Percentiles rank a stretch among this genome's conserved stretches.
phyloP scores from a whole-genome alignment of 2,797 vertebrate genomes.

The Eremophila alpestris region DNA sequence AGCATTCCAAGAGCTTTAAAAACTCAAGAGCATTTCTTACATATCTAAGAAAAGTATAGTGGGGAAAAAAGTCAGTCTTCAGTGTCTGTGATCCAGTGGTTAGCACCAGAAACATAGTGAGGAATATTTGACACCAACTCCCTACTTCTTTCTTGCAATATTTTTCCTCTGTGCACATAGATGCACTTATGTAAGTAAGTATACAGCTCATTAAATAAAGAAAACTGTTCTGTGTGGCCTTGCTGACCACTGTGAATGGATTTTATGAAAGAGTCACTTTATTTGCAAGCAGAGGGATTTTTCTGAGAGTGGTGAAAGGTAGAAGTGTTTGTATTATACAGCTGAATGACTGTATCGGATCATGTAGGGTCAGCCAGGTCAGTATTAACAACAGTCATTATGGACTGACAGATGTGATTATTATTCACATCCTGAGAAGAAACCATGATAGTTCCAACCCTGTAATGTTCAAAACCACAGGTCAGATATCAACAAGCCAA shows the following conservation, averaged over 20 bases:
- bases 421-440: background rate
- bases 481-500: background rate
- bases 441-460: background rate
- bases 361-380: background rate
- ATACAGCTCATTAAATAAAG: background rate
- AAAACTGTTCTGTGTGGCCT: background rate
- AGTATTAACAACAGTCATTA: background rate
- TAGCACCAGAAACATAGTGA: background rate
- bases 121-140: background rate
- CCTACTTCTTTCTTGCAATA: background rate
- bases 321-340: background rate
- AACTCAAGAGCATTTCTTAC: background rate
- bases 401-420: background rate
- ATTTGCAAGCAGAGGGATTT: background rate
- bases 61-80: background rate
- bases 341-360: background rate
- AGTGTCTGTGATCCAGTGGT: background rate
- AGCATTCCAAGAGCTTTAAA: background rate
- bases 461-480: background rate
- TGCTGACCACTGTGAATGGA: background rate
- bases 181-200: background rate
- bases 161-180: background rate
- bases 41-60: background rate
- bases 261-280: background rate
- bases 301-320: background rate